Evolutionary conservation across 2,113 vertebrate genomes (phyloP).

Genomic region (Haplochromis burtoni): DNA sequence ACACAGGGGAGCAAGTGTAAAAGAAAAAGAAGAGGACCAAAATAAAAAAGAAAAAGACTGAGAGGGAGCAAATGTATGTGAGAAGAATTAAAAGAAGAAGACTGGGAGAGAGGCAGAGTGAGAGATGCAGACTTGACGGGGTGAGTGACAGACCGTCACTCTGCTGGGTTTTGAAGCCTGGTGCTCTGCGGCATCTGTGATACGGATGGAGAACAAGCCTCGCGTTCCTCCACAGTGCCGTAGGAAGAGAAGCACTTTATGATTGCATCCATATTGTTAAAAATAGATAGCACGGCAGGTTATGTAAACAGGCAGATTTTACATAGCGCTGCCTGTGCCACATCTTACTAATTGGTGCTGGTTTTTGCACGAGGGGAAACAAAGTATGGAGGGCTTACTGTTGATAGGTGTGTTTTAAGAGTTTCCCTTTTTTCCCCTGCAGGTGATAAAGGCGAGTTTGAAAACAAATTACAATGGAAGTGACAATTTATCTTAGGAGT

Average conservation of each 20-base stretch:
- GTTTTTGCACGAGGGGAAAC: not conserved
- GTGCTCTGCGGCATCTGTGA: slow-evolving; percentile 39
- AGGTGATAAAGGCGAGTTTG: not conserved
- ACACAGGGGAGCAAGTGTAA: not conserved
- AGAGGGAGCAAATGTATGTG: not conserved
- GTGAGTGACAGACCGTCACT: slow-evolving; percentile 57
- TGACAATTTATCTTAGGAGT: not conserved
- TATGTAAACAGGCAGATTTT: slow-evolving; percentile 32
- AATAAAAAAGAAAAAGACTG: not conserved
- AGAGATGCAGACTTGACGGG: slow-evolving; percentile 8
- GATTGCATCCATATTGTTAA: slow-evolving; percentile 29
- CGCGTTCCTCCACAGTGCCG: not conserved
- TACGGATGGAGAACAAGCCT: not conserved
- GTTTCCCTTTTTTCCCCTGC: not conserved
- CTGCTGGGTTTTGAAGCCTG: slow-evolving; percentile 38
- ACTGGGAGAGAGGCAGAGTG: not conserved
- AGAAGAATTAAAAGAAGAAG: not conserved
- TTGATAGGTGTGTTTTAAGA: not conserved
- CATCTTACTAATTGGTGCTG: slow-evolving; percentile 25
- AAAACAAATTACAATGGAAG: slow-evolving; percentile 7
- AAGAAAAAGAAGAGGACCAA: not conserved
- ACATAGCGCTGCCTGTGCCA: not conserved
- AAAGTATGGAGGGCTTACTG: not conserved
- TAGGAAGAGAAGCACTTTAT: slow-evolving; percentile 20
- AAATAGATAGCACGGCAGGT: slow-evolving; percentile 40